phyloP scores from a whole-genome alignment of 2,113 vertebrate genomes.

The Perca flavescens region DNA sequence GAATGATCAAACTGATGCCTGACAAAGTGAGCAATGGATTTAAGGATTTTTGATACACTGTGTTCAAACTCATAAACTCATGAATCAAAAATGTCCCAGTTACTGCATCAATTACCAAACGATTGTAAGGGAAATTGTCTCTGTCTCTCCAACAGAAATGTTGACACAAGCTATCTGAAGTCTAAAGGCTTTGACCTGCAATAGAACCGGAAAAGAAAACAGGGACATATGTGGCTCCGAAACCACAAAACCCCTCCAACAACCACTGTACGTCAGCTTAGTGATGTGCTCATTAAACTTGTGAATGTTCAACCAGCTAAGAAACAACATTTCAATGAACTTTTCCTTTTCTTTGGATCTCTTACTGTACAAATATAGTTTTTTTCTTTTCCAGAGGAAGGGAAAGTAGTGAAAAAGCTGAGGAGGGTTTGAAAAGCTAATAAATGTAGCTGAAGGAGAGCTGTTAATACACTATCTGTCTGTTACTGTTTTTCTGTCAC shows the following conservation, averaged over 20 bases:
- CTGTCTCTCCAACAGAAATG: conserved; percentile 5
- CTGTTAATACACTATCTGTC: conserved; percentile 42
- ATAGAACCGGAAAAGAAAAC: conserved; percentile 21
- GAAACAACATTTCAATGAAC: conserved; percentile 57
- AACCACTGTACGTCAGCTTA: conserved; percentile 17
- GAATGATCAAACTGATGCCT: background rate
- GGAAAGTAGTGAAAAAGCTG: conserved; percentile 27
- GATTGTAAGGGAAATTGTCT: background rate
- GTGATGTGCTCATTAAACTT: conserved; percentile 30
- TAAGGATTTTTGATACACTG: background rate
- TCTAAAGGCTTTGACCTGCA: conserved; percentile 29
- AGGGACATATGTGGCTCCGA: conserved; percentile 40
- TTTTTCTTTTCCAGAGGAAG: conserved; percentile 17
- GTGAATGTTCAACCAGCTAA: conserved; percentile 42
- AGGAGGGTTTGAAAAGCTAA: conserved; percentile 52
- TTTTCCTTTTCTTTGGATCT: conserved; percentile 37
- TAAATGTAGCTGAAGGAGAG: conserved; percentile 57
- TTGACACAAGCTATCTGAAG: background rate
- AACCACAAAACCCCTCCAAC: conserved; percentile 20
- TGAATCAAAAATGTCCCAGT: background rate
- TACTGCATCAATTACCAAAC: background rate
- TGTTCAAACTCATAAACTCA: background rate
- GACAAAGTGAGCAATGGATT: conserved; percentile 19
- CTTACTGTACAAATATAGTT: conserved; percentile 45
- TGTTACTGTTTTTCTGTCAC: conserved; percentile 57